Evolutionary conservation across 2,888 invertebrate genomes (phyloP).

Genomic region (Torymus texanus): DNA sequence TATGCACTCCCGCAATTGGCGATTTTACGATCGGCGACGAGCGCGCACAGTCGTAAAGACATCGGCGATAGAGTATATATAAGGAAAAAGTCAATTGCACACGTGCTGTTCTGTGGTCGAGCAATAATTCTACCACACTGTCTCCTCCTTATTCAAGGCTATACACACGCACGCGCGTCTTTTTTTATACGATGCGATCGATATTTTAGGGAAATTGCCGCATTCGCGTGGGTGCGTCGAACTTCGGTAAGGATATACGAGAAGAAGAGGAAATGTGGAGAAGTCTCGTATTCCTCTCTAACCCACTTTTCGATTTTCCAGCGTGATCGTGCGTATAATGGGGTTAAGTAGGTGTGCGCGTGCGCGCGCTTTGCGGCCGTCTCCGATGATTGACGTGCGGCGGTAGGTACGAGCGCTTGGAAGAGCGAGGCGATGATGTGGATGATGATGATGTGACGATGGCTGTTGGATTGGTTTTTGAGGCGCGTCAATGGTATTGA

Average conservation of each 20-base stretch:
- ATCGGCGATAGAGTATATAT: too few species aligned
- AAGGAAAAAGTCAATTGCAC: constrained; percentile 29
- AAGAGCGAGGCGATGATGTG: too few species aligned
- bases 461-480: too few species aligned
- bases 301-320: constrained; percentile 32
- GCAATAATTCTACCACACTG: background rate
- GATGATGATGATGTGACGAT: too few species aligned
- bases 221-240: background rate
- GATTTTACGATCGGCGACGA: constrained; percentile 49
- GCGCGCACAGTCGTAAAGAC: background rate
- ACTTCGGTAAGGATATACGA: background rate
- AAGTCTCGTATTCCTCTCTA: constrained; percentile 2
- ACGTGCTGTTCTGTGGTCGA: background rate
- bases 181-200: constrained; percentile 19
- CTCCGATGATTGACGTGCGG: too few species aligned
- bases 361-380: too few species aligned
- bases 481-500: too few species aligned
- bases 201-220: constrained; percentile 41
- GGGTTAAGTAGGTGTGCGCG: background rate
- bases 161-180: too few species aligned
- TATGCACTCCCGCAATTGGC: constrained; percentile 34
- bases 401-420: too few species aligned
- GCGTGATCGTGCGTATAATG: background rate
- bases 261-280: too few species aligned
- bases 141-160: background rate